Conservation (phyloP, 1,140 invertebrate genomes). For the Drosophila pachea region DNA sequence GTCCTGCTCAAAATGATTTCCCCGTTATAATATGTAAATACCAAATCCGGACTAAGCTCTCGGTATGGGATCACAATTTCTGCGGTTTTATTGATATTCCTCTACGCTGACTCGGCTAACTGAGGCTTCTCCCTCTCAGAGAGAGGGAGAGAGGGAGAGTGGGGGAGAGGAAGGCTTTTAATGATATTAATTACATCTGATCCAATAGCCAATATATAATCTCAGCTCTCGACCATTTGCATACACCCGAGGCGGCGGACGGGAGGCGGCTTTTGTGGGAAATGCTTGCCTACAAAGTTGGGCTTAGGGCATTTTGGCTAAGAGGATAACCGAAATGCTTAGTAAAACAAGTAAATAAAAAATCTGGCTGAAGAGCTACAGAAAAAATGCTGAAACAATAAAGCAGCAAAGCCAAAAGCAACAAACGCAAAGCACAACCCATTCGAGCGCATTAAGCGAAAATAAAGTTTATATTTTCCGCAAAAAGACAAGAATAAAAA, state of each 20-base stretch:
- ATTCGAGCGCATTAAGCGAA: slow-evolving; percentile 64
- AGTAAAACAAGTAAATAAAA: not conserved
- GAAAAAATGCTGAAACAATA: slow-evolving; percentile 56
- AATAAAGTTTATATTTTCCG: slow-evolving; percentile 49
- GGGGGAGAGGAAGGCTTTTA: no score
- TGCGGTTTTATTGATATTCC: no score
- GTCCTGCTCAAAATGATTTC: slow-evolving; percentile 9
- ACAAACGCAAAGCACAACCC: slow-evolving; percentile 39
- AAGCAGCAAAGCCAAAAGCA: slow-evolving; percentile 36
- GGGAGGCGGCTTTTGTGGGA: not conserved
- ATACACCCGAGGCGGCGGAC: slow-evolving; percentile 1
- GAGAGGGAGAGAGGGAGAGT: no score
- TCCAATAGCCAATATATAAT: not conserved
- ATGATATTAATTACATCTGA: no score
- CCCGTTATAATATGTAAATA: not conserved
- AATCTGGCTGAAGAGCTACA: slow-evolving; percentile 26
- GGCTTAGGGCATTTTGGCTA: slow-evolving; percentile 33
- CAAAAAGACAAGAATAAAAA: slow-evolving; percentile 18
- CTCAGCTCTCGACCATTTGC: not conserved
- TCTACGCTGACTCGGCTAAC: no score
- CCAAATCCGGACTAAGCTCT: no score
- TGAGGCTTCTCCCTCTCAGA: no score
- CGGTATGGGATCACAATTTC: no score
- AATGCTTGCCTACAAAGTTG: slow-evolving; percentile 29
- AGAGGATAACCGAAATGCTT: slow-evolving; percentile 35